These are phyloP conservation scores for Australoheros facetus DNA, from an alignment of 2,797 vertebrate species.

Conservation along the genomic window DNA sequence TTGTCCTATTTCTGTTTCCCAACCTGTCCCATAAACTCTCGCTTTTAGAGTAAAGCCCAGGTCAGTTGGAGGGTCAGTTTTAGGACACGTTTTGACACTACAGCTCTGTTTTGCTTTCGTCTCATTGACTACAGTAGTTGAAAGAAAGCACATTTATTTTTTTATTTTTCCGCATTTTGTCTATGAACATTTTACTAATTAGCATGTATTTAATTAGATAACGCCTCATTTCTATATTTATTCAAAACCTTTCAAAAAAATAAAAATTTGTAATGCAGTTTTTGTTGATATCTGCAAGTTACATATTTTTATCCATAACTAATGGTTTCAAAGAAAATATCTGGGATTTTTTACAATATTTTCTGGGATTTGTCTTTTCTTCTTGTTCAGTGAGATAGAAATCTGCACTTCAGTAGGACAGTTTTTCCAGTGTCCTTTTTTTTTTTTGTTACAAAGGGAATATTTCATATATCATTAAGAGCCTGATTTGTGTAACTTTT, in stretches of 20 bases:
- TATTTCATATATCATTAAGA: not conserved
- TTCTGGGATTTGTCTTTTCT: not conserved
- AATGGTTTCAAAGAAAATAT: not conserved
- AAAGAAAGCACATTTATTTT: too few relatives aligned
- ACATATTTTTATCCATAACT: not conserved
- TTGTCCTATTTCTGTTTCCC: not conserved
- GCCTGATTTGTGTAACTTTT: not conserved
- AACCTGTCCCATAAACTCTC: not conserved
- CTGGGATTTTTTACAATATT: not conserved
- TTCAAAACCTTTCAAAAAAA: too few relatives aligned
- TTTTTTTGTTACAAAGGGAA: not conserved
- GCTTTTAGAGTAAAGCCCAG: accelerated
- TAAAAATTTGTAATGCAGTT: not conserved
- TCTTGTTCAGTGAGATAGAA: not conserved
- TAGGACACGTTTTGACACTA: too few relatives aligned
- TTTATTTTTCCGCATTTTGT: too few relatives aligned
- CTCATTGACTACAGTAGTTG: too few relatives aligned
- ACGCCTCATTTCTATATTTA: too few relatives aligned
- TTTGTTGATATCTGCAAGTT: not conserved
- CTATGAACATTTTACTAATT: too few relatives aligned
- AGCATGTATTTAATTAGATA: too few relatives aligned
- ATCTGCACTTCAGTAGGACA: not conserved
- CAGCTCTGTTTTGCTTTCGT: too few relatives aligned
- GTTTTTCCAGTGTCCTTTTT: not conserved
- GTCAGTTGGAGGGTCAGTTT: too few relatives aligned